Conservation (phyloP, 1,140 invertebrate species). For the Protaetia brevitarsis region DNA sequence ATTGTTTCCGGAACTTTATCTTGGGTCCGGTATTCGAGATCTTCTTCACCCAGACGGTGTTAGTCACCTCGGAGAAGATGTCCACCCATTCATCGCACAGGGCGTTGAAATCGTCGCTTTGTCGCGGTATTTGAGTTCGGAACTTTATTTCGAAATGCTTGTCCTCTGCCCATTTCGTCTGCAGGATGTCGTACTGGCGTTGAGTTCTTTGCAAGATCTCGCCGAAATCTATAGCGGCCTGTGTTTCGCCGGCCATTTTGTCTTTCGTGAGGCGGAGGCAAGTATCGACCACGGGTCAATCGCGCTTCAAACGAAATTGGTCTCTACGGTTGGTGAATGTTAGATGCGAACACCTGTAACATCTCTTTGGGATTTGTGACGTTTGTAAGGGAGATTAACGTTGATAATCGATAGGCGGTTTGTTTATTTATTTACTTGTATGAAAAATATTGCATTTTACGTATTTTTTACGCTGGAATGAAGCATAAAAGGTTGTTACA, state of each 20-base stretch:
- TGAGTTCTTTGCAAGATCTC: conserved; percentile 39
- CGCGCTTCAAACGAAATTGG: neutral
- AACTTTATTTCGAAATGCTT: conserved; percentile 45
- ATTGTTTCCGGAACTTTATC: conserved; percentile 47
- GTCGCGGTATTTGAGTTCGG: conserved; percentile 41
- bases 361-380: neutral
- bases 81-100: conserved; percentile 48
- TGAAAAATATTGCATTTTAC: no score
- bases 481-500: no score
- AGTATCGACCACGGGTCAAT: conserved; percentile 35
- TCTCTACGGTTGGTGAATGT: neutral
- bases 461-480: no score
- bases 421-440: no score
- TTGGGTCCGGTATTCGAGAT: conserved; percentile 48
- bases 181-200: conserved; percentile 44
- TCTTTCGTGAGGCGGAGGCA: conserved; percentile 27
- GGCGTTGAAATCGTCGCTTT: conserved; percentile 44
- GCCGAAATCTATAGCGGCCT: conserved; percentile 33
- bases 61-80: conserved; percentile 43
- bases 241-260: conserved; percentile 41
- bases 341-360: neutral
- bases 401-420: conserved; percentile 1
- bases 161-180: conserved; percentile 42
- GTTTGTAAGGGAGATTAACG: conserved; percentile 19
- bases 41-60: conserved; percentile 48